Evolutionary conservation across 2,113 vertebrate species (phyloP).

Genomic region (Arvicanthis niloticus): DNA sequence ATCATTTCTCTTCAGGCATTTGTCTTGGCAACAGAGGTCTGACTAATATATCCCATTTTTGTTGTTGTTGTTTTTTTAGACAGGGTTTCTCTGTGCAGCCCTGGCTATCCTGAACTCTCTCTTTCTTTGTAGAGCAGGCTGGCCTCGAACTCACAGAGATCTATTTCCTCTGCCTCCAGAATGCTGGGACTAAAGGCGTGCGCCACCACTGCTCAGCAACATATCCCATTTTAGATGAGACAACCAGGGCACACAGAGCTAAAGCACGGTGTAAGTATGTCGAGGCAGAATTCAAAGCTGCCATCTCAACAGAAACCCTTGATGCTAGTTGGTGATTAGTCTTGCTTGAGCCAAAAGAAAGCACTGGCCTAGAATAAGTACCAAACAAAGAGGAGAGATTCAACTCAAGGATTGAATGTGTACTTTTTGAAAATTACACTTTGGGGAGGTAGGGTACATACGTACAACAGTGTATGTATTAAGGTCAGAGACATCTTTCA

Average conservation of each 20-base stretch:
- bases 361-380: constrained; percentile 4
- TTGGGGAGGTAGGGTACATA: not conserved
- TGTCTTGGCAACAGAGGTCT: not conserved
- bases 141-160: not conserved
- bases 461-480: not conserved
- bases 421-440: not conserved
- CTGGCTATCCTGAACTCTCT: too few relatives aligned
- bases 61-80: too few relatives aligned
- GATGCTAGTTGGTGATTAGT: not conserved
- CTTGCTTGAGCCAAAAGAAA: not conserved
- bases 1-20: not conserved
- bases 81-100: not conserved
- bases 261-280: not conserved
- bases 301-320: not conserved
- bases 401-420: not conserved
- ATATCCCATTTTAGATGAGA: not conserved
- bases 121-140: not conserved
- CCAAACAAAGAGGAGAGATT: not conserved
- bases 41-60: not conserved
- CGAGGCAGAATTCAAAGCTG: not conserved
- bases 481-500: not conserved
- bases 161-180: not conserved
- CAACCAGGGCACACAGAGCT: not conserved
- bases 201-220: not conserved
- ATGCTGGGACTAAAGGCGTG: too few relatives aligned